These are phyloP conservation scores for Erebia palarica DNA, from an alignment of 2,888 invertebrate species.

Conservation along the genomic window DNA sequence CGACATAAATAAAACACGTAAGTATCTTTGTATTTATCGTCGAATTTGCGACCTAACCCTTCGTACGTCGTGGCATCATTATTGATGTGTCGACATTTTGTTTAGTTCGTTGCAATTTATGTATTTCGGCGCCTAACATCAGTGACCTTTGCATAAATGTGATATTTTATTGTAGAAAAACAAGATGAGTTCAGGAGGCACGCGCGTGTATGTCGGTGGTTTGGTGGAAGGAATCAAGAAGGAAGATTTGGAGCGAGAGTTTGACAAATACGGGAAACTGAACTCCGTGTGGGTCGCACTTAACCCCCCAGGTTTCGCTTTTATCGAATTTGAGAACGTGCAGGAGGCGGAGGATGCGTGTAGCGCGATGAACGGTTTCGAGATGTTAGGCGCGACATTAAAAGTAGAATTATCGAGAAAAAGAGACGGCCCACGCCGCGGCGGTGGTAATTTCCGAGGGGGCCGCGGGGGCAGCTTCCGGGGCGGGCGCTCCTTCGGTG, in stretches of 20 bases:
- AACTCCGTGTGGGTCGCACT: constrained; percentile 97
- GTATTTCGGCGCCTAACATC: constrained; percentile 50
- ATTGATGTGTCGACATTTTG: constrained; percentile 76
- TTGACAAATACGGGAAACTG: constrained; percentile 95
- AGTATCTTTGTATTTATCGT: constrained; percentile 49
- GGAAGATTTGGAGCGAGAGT: constrained; percentile 95
- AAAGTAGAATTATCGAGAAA: constrained; percentile 94
- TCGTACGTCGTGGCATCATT: constrained; percentile 72
- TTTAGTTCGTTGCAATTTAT: constrained; percentile 69
- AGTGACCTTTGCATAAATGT: constrained; percentile 28
- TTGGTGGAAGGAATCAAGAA: constrained; percentile 94
- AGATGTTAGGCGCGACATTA: constrained; percentile 92
- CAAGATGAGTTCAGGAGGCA: constrained; percentile 80
- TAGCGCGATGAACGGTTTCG: constrained; percentile 93
- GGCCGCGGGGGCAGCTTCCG: constrained; percentile 76
- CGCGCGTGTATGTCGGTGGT: constrained; percentile 95
- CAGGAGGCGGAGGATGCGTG: constrained; percentile 95
- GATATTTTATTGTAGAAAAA: constrained; percentile 46
- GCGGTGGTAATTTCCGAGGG: constrained; percentile 82
- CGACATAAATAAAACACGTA: constrained; percentile 54
- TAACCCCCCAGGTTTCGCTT: constrained; percentile 97
- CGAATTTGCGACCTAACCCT: constrained; percentile 44
- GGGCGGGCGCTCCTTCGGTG: constrained; percentile 75
- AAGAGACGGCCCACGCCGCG: constrained; percentile 87
- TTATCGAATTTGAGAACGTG: constrained; percentile 94